Conservation (phyloP, 2,797 vertebrate species). For the Anabas testudineus region DNA sequence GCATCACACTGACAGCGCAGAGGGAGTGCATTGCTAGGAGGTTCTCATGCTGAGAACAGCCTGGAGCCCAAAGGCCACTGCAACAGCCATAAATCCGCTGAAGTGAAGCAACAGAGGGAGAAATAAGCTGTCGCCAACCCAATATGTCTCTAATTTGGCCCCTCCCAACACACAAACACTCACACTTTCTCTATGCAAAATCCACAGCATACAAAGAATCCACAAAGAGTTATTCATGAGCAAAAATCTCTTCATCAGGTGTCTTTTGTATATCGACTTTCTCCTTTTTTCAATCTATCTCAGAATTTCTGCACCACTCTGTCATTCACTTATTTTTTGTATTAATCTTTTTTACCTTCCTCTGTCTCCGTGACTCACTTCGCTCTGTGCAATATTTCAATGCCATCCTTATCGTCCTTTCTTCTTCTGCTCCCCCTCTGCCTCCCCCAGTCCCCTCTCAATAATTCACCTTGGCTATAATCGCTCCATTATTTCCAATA, state of each 20-base stretch:
- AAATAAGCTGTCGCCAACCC: conserved; percentile 40
- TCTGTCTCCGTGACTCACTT: conserved; percentile 38
- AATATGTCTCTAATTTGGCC: conserved; percentile 28
- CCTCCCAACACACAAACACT: background rate
- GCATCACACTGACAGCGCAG: conserved; percentile 61
- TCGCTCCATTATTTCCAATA: conserved; percentile 70
- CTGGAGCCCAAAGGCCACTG: conserved; percentile 75
- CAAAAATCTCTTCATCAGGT: background rate
- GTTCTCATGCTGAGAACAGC: conserved; percentile 73
- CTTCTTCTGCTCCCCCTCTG: conserved; percentile 4
- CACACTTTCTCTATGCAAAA: conserved; percentile 15
- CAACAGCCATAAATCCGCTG: conserved; percentile 56
- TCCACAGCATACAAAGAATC: conserved; percentile 35
- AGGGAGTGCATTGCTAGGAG: conserved; percentile 67
- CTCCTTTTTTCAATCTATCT: background rate
- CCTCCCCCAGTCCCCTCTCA: conserved; percentile 44
- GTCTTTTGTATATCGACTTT: background rate
- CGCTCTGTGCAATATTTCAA: conserved; percentile 32
- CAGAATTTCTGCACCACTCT: conserved; percentile 5
- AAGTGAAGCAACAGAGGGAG: conserved; percentile 36
- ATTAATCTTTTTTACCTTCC: conserved; percentile 16
- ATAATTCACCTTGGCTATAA: conserved; percentile 70
- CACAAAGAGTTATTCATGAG: conserved; percentile 18
- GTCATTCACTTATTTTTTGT: conserved; percentile 7
- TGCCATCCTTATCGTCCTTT: conserved; percentile 28